Percentiles rank a stretch among this genome's conserved stretches.
Evolutionary conservation across 2,888 invertebrate genomes (phyloP).

Genomic region (Salpingus planirostris): DNA sequence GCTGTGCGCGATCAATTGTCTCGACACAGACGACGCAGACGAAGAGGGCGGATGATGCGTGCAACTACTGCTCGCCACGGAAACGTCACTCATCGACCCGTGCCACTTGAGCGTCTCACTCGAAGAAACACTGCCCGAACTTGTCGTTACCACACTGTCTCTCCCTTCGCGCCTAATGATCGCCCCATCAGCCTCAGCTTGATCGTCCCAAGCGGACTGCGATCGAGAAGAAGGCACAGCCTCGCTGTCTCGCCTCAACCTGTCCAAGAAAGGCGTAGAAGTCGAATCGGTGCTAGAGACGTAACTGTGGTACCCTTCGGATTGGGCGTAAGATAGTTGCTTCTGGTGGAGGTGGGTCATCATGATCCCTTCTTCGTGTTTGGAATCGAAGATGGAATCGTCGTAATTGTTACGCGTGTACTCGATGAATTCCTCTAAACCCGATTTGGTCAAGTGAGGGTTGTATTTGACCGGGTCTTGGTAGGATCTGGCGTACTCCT

Average conservation of each 20-base stretch:
- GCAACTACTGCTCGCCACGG: conserved; percentile 50
- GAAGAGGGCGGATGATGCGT: conserved; percentile 44
- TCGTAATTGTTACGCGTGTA: conserved; percentile 56
- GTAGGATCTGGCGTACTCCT: conserved; percentile 59
- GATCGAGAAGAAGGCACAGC: conserved; percentile 41
- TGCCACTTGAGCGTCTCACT: conserved; percentile 75
- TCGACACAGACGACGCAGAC: conserved; percentile 28
- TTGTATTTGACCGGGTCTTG: conserved; percentile 36
- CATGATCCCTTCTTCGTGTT: conserved; percentile 37
- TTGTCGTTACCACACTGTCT: conserved; percentile 55
- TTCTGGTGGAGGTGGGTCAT: conserved; percentile 55
- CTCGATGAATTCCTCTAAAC: conserved; percentile 54
- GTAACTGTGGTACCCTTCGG: conserved; percentile 73
- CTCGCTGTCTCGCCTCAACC: conserved; percentile 56
- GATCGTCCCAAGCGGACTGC: conserved; percentile 42
- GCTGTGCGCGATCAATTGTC: conserved; percentile 66
- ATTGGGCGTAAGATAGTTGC: conserved; percentile 68
- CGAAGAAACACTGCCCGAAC: conserved; percentile 55
- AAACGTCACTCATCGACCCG: conserved; percentile 66
- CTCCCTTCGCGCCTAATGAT: conserved; percentile 41
- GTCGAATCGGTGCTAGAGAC: conserved; percentile 70
- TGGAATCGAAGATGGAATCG: conserved; percentile 33
- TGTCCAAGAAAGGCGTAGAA: conserved; percentile 67
- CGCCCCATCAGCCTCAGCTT: conserved; percentile 22
- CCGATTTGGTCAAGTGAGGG: conserved; percentile 34